Percentiles rank a stretch among this genome's conserved stretches.
Conservation (phyloP, 2,113 vertebrate species). For the Candoia aspera region DNA sequence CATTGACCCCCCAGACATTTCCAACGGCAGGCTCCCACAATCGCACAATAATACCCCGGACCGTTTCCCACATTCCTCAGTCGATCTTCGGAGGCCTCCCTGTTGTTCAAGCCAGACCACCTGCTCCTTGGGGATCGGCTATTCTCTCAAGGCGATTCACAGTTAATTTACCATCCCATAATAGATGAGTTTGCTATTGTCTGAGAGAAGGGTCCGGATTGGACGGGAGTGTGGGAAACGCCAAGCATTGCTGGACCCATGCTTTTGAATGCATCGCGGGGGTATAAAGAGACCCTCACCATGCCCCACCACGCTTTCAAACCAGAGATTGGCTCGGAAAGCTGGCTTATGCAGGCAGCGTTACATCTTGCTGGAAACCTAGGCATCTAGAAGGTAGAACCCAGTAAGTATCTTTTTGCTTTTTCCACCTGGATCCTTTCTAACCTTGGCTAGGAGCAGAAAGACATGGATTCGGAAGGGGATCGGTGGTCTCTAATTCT, state of each 20-base stretch:
- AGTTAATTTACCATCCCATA: slow-evolving; percentile 78
- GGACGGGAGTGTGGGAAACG: slow-evolving; percentile 81
- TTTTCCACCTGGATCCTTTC: neutral
- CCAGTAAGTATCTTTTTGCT: slow-evolving; percentile 67
- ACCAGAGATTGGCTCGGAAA: neutral
- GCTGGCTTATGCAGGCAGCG: neutral
- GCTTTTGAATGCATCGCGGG: slow-evolving; percentile 59
- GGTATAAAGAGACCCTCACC: slow-evolving; percentile 67
- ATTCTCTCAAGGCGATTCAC: slow-evolving; percentile 82
- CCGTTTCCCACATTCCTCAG: slow-evolving; percentile 76
- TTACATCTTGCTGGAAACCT: slow-evolving; percentile 53
- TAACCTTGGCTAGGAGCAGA: neutral
- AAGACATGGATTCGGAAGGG: accelerated
- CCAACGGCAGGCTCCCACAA: slow-evolving; percentile 67
- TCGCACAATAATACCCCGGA: slow-evolving; percentile 67
- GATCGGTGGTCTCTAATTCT: slow-evolving; percentile 9
- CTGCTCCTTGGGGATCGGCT: slow-evolving; percentile 79
- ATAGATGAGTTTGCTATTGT: slow-evolving; percentile 79
- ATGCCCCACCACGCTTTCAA: slow-evolving; percentile 9
- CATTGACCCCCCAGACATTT: slow-evolving; percentile 56
- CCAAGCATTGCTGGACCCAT: slow-evolving; percentile 67
- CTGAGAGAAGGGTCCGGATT: slow-evolving; percentile 68
- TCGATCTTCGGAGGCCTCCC: slow-evolving; percentile 65
- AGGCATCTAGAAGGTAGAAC: slow-evolving; percentile 61
- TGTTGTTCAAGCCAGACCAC: slow-evolving; percentile 67